A percentile compares a stretch with the other conserved stretches of the same genome.
Conservation (phyloP, 2,888 invertebrate genomes). For the Ferdinandea cuprea region DNA sequence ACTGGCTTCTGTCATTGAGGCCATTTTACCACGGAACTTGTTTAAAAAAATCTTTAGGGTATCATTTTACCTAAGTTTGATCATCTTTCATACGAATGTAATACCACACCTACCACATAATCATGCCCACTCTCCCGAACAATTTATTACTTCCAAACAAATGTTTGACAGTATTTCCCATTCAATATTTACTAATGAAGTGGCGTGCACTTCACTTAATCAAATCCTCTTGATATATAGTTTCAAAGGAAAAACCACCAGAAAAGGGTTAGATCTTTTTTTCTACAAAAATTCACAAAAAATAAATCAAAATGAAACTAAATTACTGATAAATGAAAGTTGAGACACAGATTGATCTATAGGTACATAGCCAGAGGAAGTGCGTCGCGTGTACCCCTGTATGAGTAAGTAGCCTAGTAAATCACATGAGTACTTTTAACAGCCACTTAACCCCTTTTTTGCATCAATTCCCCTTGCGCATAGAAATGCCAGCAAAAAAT, state of each 20-base stretch:
- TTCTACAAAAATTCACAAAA: constrained; percentile 21
- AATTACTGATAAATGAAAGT: constrained; percentile 28
- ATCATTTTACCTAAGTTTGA: too few relatives aligned
- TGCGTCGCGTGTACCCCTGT: background rate
- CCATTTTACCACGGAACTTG: too few relatives aligned
- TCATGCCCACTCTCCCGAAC: background rate
- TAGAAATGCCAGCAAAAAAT: constrained; percentile 7
- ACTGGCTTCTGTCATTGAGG: too few relatives aligned
- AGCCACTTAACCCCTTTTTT: constrained; percentile 63
- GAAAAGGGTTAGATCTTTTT: constrained; percentile 17
- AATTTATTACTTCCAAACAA: background rate
- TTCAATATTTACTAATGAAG: constrained; percentile 28
- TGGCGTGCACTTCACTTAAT: constrained; percentile 18
- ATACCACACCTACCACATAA: too few relatives aligned
- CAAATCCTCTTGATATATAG: constrained; percentile 5
- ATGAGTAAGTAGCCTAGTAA: constrained; percentile 19
- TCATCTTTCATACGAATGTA: too few relatives aligned
- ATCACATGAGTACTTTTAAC: constrained; percentile 52
- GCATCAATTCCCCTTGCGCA: constrained; percentile 14
- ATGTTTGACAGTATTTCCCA: constrained; percentile 19
- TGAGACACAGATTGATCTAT: constrained; percentile 28
- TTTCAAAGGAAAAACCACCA: background rate
- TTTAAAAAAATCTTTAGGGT: too few relatives aligned
- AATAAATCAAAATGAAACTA: constrained; percentile 34
- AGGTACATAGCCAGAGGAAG: background rate